phyloP scores from a whole-genome alignment of 2,888 invertebrate species.

The Polia nebulosa region DNA sequence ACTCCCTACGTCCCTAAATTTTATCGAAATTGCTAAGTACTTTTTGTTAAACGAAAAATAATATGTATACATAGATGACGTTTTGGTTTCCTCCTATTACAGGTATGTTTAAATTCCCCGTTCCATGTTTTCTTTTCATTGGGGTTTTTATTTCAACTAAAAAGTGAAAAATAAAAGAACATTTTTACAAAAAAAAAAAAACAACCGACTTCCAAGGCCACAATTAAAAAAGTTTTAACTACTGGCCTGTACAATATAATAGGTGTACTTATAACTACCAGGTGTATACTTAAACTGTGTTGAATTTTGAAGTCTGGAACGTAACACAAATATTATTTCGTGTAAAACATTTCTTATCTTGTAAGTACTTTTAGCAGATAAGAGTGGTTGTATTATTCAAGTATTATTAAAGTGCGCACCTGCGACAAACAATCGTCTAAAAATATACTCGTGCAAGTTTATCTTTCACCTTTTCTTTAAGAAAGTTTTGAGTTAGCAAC shows the following conservation, averaged over 20 bases:
- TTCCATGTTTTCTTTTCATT: no score
- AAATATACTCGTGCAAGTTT: conserved; percentile 66
- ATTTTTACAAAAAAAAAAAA: no score
- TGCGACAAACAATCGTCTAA: conserved; percentile 68
- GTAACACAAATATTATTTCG: conserved; percentile 41
- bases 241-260: neutral
- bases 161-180: no score
- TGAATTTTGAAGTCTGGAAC: conserved; percentile 7
- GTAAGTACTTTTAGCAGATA: conserved; percentile 58
- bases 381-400: conserved; percentile 66
- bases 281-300: neutral
- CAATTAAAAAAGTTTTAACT: no score
- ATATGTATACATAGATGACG: no score
- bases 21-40: no score
- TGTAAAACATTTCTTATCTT: conserved; percentile 63
- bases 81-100: no score
- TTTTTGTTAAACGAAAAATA: no score
- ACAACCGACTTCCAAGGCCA: no score
- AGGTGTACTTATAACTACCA: neutral
- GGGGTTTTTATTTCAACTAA: no score
- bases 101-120: no score
- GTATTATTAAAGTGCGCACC: conserved; percentile 70
- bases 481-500: neutral
- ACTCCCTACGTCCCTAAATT: no score
- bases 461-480: conserved; percentile 65